Evolutionary conservation across 2,113 vertebrate genomes (phyloP).

Genomic region (Scalopus aquaticus): DNA sequence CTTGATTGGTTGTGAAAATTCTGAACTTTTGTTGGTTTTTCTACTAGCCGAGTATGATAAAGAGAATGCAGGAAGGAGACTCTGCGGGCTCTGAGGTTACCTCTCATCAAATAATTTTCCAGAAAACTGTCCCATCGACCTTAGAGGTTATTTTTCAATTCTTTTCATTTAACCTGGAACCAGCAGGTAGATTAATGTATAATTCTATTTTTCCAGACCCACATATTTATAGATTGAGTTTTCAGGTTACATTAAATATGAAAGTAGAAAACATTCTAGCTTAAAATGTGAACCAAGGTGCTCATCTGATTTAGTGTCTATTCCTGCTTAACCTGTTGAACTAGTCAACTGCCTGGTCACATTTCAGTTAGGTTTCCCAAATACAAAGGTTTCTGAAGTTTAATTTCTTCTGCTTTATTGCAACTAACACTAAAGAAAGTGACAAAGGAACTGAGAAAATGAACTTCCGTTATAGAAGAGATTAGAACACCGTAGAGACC

Average conservation of each 20-base stretch:
- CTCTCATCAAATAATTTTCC: slow-evolving; percentile 87
- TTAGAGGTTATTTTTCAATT: slow-evolving; percentile 85
- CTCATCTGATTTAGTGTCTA: neutral
- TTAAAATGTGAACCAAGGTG: neutral
- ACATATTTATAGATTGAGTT: neutral
- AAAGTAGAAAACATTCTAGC: neutral
- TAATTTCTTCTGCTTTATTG: neutral
- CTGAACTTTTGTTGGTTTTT: slow-evolving; percentile 84
- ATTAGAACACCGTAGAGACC: neutral
- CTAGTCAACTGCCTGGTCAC: neutral
- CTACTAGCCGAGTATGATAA: slow-evolving; percentile 83
- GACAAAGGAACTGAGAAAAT: neutral
- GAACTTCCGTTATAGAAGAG: neutral
- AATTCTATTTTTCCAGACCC: neutral
- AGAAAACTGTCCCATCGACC: slow-evolving; percentile 86
- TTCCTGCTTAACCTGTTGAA: neutral
- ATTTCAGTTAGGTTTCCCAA: neutral
- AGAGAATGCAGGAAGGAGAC: slow-evolving; percentile 84
- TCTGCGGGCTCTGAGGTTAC: slow-evolving; percentile 82
- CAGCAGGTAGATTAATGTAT: slow-evolving; percentile 41
- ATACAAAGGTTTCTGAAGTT: neutral
- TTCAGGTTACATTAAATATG: neutral
- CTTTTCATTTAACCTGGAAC: slow-evolving; percentile 66
- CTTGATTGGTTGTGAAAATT: slow-evolving; percentile 77
- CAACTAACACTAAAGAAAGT: neutral